Conservation (phyloP, 2,113 vertebrate genomes). For the Barbus barbus region DNA sequence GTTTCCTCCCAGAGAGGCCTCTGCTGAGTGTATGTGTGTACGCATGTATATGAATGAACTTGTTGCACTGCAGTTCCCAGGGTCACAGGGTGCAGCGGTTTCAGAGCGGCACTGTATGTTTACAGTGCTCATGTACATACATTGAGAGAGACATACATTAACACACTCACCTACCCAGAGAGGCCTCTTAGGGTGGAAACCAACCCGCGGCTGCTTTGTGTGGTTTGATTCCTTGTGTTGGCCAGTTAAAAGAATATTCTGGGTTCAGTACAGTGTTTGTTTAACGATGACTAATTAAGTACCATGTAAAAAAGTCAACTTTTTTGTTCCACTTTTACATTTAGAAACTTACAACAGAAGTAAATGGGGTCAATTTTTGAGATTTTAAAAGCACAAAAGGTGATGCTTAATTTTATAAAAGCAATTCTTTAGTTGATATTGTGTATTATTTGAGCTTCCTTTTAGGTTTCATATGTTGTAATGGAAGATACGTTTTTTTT, state of each 20-base stretch:
- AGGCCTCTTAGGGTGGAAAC: slow-evolving; percentile 52
- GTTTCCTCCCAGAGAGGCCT: slow-evolving; percentile 54
- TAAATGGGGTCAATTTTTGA: not conserved
- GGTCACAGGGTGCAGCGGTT: slow-evolving; percentile 58
- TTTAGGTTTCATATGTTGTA: not conserved
- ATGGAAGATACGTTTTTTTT: no score
- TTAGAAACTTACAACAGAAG: not conserved
- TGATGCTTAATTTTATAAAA: not conserved
- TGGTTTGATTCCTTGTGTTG: not conserved
- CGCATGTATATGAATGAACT: slow-evolving; percentile 48
- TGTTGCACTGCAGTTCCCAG: slow-evolving; percentile 50
- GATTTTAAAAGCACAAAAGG: not conserved
- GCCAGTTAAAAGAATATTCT: not conserved
- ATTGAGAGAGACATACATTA: slow-evolving; percentile 35
- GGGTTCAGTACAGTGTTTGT: not conserved
- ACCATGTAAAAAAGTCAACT: not conserved
- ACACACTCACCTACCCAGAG: not conserved
- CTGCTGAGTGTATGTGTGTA: slow-evolving; percentile 34
- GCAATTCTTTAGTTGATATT: not conserved
- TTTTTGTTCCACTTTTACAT: not conserved
- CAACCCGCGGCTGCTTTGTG: slow-evolving; percentile 43
- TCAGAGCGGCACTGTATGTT: slow-evolving; percentile 50
- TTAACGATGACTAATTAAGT: not conserved
- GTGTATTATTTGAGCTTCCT: not conserved
- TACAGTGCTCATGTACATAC: slow-evolving; percentile 48